Evolutionary conservation across 1,140 invertebrate species (phyloP), one percentile per base, ranked within the genome.

Genomic region (Dreissena polymorpha): DNA sequence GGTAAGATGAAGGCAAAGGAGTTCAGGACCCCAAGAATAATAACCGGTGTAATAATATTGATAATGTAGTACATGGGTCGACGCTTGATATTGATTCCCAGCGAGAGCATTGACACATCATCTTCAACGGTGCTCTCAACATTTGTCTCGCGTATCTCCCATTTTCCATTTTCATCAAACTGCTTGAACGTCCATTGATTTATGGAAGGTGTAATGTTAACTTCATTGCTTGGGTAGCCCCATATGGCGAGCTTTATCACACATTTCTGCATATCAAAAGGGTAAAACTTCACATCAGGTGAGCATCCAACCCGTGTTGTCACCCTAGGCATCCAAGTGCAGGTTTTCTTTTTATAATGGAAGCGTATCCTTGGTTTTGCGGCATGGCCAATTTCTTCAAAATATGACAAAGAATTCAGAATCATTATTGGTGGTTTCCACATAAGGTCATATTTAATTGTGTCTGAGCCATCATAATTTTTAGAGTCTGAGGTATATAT

Each of bases 151-250:
- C 29, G 53, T 51, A 80, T 50, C 64, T 80, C 51, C 77, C 77
- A 80, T 55, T 80, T 68, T n/a, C 77, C 77, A 63, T 80, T 80
- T 25, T 80, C 77, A 14, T 80, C 77, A 64, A 80, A 80, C 18
- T 71, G 69, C 0, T n/a, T 12, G 49, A 69, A 70, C 14, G 23
- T 29, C 77, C 67, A 80, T 71, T 80, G 67, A 55, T 55, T 55
- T n/a, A 13, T 21, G 27, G 55, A 73, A 8, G 69, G 23, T 39
- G 51, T 63, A 57, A 82, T 55, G 21, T 21, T 73, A 10, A 82
- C 23, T 25, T 82, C 70, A 10, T 51, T 13, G 18, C 51, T 39
- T 14, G 21, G 7, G 49, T 82, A 82, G 14, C 60, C 71, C 79
- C 79, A 82, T 23, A 69, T 51, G 27, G 79, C 51, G 27, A 82